phyloP scores from a whole-genome alignment of 1,140 invertebrate species.

The Trichoplusia ni region DNA sequence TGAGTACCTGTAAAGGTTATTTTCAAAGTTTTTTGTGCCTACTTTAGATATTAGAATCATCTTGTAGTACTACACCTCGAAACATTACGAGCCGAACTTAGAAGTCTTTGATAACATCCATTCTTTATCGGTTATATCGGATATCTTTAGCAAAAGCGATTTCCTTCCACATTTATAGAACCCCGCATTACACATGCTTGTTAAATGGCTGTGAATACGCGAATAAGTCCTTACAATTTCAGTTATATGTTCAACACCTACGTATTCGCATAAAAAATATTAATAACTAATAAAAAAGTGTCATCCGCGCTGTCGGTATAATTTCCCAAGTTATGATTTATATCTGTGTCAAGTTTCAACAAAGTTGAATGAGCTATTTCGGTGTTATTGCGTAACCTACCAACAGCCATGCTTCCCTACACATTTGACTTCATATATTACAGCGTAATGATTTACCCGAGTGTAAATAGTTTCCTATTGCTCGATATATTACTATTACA shows the following conservation, averaged over 20 bases:
- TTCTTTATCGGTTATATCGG: too few relatives aligned
- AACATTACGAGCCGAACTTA: too few relatives aligned
- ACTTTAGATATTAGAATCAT: too few relatives aligned
- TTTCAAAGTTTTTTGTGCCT: too few relatives aligned
- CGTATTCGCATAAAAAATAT: conserved; percentile 6
- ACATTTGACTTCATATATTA: conserved; percentile 6
- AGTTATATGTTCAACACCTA: neutral
- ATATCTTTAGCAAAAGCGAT: too few relatives aligned
- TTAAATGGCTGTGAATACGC: too few relatives aligned
- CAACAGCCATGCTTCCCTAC: neutral
- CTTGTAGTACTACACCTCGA: too few relatives aligned
- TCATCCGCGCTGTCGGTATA: conserved; percentile 3
- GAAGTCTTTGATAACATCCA: too few relatives aligned
- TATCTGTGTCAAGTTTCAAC: conserved; percentile 16
- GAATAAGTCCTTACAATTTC: too few relatives aligned
- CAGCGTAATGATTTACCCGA: neutral
- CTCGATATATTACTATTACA: neutral
- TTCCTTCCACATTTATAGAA: too few relatives aligned
- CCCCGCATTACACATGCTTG: too few relatives aligned
- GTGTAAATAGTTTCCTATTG: neutral
- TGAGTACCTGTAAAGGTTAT: too few relatives aligned
- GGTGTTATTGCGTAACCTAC: conserved; percentile 8
- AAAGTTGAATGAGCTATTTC: conserved; percentile 16
- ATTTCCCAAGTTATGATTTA: conserved; percentile 22
- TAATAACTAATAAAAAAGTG: neutral